Base-by-base conservation (phyloP, 92 coral and sea anemone genomes). In the Epizoanthus rinbou region DNA sequence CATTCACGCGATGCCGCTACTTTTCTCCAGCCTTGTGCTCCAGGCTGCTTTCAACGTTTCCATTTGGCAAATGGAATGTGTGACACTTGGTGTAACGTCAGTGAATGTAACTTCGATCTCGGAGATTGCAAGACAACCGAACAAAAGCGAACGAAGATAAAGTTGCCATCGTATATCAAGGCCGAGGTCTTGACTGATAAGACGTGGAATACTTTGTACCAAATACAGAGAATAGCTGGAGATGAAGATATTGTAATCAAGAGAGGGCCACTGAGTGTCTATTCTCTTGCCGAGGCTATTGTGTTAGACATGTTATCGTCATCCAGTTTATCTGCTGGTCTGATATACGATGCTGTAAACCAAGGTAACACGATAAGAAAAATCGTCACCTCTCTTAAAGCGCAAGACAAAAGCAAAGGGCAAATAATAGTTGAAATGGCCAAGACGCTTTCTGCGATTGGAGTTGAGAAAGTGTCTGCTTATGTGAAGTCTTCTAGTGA, bases 181-280 rank as follows among this genome's bases (percentile, higher is more conserved):
- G 53, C 35, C 17, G 82, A 64, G 11, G 13, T 28, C 3, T 73
- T 33, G 47, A 33, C 89, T 11, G 76, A 50, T n/a, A 31, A 57
- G 3, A 71, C 89, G 23, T 80, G 87, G 86, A 75, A 31, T 62
- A 41, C 83, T 5, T 33, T 89, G 57, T 85, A 60, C 76, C 71
- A 81, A 17, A 75, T 89, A 41, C 83, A 89, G 73, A 67, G 43
- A 28, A 82, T 85, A 52, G 85, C 92, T 37, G 86, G 73, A 16
- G 89, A 81, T 43, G 78, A 67, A 18, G 8, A 5, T 7, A 19
- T 89, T 18, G 4, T 8, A 31, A 56, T 89, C 22, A 68, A 75
- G 62, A 76, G 83, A 18, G 92, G 92, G 8, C 92, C 92, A 16
- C 70, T 86, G 41, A 89, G 92, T 57, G 79, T 89, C 52, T 89